Conservation (phyloP, 2,888 invertebrate species). For the Pogonocherus hispidulus region DNA sequence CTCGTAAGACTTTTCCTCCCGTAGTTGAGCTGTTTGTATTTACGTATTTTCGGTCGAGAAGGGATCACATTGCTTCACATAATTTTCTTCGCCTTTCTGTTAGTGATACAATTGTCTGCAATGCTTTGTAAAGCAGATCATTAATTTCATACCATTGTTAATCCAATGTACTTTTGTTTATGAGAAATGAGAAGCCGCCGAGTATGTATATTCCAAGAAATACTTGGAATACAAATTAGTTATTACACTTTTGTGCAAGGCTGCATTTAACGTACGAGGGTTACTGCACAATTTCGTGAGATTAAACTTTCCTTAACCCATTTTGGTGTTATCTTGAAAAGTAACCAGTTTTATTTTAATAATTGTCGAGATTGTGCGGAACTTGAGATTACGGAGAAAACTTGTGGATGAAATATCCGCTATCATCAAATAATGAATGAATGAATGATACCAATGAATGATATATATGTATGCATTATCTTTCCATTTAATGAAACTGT, state of each 20-base stretch:
- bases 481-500: no score
- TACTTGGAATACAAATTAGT: constrained; percentile 24
- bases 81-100: background rate
- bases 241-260: constrained; percentile 7
- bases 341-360: no score
- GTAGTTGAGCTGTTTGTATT: no score
- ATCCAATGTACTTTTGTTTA: constrained; percentile 14
- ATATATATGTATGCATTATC: no score
- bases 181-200: constrained; percentile 16
- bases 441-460: no score
- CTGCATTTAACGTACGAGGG: background rate
- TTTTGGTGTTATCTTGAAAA: no score
- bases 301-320: no score
- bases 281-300: background rate
- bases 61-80: background rate
- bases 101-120: background rate
- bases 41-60: background rate
- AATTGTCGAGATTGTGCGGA: no score
- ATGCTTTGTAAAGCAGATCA: constrained; percentile 8
- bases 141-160: constrained; percentile 18
- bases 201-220: constrained; percentile 21
- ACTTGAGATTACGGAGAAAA: no score
- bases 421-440: no score
- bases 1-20: no score
- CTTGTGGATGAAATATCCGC: no score